Percentiles rank a stretch among this genome's conserved stretches.
phyloP scores from a whole-genome alignment of 2,113 vertebrate species.

The Oostethus manadensis region DNA sequence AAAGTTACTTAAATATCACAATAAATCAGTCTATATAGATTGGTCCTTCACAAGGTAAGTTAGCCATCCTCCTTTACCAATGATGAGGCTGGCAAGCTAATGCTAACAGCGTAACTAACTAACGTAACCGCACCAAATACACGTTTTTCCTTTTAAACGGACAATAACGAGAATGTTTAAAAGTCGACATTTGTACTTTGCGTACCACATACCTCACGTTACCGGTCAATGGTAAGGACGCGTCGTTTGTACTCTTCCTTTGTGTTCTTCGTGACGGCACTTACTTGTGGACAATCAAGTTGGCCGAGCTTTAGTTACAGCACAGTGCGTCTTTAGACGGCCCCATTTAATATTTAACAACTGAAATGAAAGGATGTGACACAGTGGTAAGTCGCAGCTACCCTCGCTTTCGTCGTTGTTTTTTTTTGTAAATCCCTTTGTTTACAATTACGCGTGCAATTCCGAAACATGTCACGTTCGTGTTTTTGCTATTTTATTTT shows the following conservation, averaged over 20 bases:
- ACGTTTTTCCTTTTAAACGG: neutral
- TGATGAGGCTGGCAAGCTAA: slow-evolving; percentile 17
- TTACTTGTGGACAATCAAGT: neutral
- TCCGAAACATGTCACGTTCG: neutral
- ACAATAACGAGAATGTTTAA: neutral
- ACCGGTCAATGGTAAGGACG: neutral
- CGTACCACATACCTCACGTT: accelerated
- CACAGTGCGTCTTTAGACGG: too few species aligned
- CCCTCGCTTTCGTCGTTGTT: neutral
- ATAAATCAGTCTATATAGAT: slow-evolving; percentile 57
- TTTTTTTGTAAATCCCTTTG: neutral
- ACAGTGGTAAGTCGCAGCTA: neutral
- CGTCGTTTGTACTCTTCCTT: slow-evolving; percentile 13
- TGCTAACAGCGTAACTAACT: slow-evolving; percentile 14
- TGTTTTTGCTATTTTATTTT: too few species aligned
- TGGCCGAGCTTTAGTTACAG: too few species aligned
- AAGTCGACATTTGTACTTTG: neutral
- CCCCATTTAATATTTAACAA: too few species aligned
- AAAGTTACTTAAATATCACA: slow-evolving; percentile 34
- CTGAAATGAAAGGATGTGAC: too few species aligned
- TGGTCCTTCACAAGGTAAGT: slow-evolving; percentile 71
- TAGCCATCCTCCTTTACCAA: slow-evolving; percentile 23
- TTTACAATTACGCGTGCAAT: neutral
- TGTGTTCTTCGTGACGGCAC: slow-evolving; percentile 46
- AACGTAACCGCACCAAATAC: slow-evolving; percentile 46